Base-by-base conservation (phyloP, 2,888 invertebrate genomes). In the Drosophila kanekoi region DNA sequence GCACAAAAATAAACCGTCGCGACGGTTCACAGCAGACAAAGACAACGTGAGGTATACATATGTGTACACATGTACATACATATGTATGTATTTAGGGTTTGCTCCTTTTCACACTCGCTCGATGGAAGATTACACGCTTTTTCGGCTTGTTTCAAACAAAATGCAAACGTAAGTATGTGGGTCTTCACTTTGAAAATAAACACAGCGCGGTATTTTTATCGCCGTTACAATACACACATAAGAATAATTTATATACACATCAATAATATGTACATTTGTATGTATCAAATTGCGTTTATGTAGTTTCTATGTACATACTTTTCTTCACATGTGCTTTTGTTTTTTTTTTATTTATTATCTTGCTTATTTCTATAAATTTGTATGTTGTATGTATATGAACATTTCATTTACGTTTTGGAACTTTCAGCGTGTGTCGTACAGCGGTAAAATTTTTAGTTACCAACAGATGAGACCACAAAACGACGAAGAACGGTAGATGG, bases 171-270 rank as follows among this genome's bases (percentile, higher is more conserved):
- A 51, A 38, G 40, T 47, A 16, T 11, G 8, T 43, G 43, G 37
- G 57, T 74, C 16, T 48, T 37, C 51, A 66, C 32, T 58, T 62
- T 61, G 37, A 64, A 78, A 65, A 68, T 63, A 54, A 53, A 68
- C 74, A 77, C 54, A 47, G 47, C 57, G 54, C 59, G 53, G 74
- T 60, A 77, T 69, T 75, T 88, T 83, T 88, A 87, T 86, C 86
- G 57, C 64, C 51, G 56, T 64, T 64, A 52, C 43, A 57, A 48
- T 68, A 73, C 63, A 64, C 49, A 70, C 35, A 28, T 28, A 59
- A 28, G 13, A 51, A 51, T 59, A 44, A 56, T 35, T 23, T 23
- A 35, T 57, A n/a, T 49, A 73, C 28, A 67, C 11, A 43, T 23
- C 54, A 43, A 61, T 13, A 35, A 9, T 47, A 43, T 41, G 16